phyloP scores from a whole-genome alignment of 2,888 invertebrate species.

The Nebria salina region DNA sequence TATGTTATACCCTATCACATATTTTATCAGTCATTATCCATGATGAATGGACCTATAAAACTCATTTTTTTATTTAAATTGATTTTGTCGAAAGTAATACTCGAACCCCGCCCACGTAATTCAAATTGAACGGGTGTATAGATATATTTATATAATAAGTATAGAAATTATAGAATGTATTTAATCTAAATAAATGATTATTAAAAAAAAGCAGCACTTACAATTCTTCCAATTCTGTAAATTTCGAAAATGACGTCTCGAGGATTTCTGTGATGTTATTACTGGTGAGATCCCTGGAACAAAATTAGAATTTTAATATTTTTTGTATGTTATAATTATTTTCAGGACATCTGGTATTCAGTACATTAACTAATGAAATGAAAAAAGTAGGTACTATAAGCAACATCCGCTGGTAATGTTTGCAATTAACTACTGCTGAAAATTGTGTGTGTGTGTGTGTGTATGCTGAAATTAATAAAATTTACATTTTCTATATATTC shows the following conservation, averaged over 20 bases:
- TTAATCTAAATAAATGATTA: conserved; percentile 11
- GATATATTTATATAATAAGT: not conserved
- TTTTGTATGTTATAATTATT: not conserved
- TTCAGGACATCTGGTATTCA: not conserved
- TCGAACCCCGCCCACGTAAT: no score
- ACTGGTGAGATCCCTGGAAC: conserved; percentile 81
- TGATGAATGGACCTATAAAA: no score
- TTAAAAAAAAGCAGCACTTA: conserved; percentile 65
- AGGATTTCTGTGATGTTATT: conserved; percentile 82
- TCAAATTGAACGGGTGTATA: not conserved
- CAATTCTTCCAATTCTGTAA: conserved; percentile 78
- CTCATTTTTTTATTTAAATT: no score
- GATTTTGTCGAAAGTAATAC: no score
- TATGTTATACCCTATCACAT: not conserved
- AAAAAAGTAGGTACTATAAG: not conserved
- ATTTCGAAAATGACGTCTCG: conserved; percentile 74
- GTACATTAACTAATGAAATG: not conserved
- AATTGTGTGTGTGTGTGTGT: not conserved
- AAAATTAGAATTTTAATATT: conserved; percentile 50
- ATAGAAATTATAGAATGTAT: not conserved
- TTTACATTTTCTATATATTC: no score
- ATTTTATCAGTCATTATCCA: no score
- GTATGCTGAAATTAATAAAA: not conserved
- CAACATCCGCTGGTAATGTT: not conserved
- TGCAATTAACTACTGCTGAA: not conserved